These are phyloP conservation scores for Acrocephalus arundinaceus DNA, from an alignment of 2,113 vertebrate species.

Conservation along the genomic window DNA sequence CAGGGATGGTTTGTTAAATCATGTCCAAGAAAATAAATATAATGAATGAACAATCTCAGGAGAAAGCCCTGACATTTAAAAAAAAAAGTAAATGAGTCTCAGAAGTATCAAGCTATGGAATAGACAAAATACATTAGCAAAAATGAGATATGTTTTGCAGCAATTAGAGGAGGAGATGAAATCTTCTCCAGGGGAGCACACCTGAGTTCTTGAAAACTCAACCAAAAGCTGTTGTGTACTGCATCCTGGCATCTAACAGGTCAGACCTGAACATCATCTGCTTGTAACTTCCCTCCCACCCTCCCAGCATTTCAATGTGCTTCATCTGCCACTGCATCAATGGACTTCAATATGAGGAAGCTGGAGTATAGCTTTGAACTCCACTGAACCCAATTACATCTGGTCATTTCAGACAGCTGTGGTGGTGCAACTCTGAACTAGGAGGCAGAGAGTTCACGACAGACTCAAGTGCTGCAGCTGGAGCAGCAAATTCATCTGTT, in stretches of 20 bases:
- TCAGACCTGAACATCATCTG: conserved; percentile 52
- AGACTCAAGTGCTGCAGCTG: conserved; percentile 36
- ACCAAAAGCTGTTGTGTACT: conserved; percentile 51
- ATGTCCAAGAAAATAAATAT: conserved; percentile 80
- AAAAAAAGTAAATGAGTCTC: conserved; percentile 66
- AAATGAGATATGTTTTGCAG: conserved; percentile 56
- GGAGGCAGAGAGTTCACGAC: conserved; percentile 67
- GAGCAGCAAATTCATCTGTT: conserved; percentile 43
- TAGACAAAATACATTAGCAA: conserved; percentile 50
- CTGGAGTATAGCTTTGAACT: conserved; percentile 76
- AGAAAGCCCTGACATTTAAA: conserved; percentile 72
- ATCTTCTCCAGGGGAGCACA: conserved; percentile 60
- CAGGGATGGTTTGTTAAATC: conserved; percentile 73
- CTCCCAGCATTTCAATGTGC: conserved; percentile 58
- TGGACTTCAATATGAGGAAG: conserved; percentile 76
- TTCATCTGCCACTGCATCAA: conserved; percentile 66
- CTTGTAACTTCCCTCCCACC: conserved; percentile 68
- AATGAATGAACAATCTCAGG: conserved; percentile 75
- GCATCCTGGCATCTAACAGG: conserved; percentile 58
- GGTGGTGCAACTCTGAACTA: conserved; percentile 70
- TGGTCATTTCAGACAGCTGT: conserved; percentile 75
- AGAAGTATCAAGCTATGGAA: conserved; percentile 60
- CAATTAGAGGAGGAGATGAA: conserved; percentile 45
- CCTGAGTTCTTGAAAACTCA: conserved; percentile 55
- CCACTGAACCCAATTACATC: conserved; percentile 78